These are phyloP conservation scores for Gymnobelideus leadbeateri DNA, from an alignment of 2,113 vertebrate genomes.

Conservation along the genomic window DNA sequence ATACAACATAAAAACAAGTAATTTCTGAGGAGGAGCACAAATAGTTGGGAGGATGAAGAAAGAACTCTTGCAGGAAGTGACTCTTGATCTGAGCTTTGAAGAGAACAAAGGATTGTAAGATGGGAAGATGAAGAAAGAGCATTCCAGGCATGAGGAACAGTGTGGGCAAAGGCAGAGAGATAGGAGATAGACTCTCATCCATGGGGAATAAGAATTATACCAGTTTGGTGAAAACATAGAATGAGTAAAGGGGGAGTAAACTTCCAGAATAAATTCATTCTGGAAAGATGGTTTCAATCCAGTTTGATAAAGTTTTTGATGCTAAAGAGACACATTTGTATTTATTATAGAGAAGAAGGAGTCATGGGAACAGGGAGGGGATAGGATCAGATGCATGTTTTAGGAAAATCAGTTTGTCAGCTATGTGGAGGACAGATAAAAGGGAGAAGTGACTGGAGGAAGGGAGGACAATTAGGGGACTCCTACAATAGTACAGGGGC, in stretches of 20 bases:
- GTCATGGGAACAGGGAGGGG: background rate
- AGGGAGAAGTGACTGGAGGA: background rate
- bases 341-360: background rate
- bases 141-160: background rate
- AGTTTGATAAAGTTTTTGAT: background rate
- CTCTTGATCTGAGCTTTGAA: background rate
- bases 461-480: background rate
- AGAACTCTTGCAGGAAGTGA: background rate
- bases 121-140: background rate
- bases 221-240: background rate
- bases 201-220: background rate
- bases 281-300: background rate
- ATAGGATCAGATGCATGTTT: background rate
- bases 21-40: background rate
- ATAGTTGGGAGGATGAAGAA: background rate
- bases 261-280: background rate
- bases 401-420: background rate
- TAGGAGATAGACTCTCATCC: background rate
- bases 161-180: background rate
- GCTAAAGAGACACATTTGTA: background rate
- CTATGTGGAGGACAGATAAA: background rate
- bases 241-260: background rate
- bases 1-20: background rate
- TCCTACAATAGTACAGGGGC: background rate
- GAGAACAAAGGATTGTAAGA: background rate